Base-by-base conservation (phyloP, 2,797 vertebrate species). In the Danio aesculapii region DNA sequence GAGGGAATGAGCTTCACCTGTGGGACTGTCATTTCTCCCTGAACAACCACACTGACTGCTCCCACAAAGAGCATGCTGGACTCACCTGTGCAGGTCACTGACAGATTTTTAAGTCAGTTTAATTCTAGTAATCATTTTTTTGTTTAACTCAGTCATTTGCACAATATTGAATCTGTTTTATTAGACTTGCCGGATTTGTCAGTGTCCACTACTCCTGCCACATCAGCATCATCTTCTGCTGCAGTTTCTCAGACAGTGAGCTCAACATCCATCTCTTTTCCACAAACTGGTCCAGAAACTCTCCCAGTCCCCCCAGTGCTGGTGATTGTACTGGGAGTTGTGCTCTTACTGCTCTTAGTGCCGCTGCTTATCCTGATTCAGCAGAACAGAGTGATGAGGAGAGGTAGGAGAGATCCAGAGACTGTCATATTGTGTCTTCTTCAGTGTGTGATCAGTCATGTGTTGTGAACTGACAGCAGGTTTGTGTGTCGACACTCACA, bases 1-100 rank as follows among this genome's bases (percentile, higher is more conserved):
- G 61, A 71, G 85, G 83, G 75, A 79, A 53, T 73, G 85, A 84
- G 80, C 57, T 76, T 41, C 82, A 84, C 73, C 68, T 30, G 61
- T 84, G 78, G 83, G 74, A 84, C 61, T 84, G 77, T 71, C 63
- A 46, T 76, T 59, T 73, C 43, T 64, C 79, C 47, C 79, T 79
- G 72, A 81, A 84, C 68, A 81, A 55, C 2, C 83, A 85, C 63
- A 81, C 41, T 17, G 72, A 83, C 61, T 83, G 81, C 21, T 75
- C 71, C 8, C 55, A 79, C 19, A 77, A 66, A 17, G 41, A 79
- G 8, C 76, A 63, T 39, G 87, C 77, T 67, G 49, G 79, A 82
- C 72, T 86, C 43, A 70, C 62, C 39, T 88, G 87, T 73, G 73
- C 46, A 50, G 67, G 46, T 75, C 61, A 30, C 58, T 81, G 14